phyloP scores from a whole-genome alignment of 2,113 vertebrate genomes.

The Turdus rufiventris region DNA sequence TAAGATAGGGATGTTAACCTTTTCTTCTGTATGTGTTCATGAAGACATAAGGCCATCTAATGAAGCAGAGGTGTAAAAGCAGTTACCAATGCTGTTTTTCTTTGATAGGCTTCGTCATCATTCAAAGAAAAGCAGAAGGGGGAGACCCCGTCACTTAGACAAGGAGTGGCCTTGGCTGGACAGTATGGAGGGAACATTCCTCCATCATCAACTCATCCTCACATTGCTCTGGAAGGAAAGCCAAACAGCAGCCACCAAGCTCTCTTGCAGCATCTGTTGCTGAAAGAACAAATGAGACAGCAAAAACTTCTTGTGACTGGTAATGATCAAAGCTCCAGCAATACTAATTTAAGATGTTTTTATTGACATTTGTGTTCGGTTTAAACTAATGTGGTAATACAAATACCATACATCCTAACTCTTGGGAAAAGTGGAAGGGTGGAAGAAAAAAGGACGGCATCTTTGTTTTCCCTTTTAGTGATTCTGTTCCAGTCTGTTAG shows the following conservation, averaged over 20 bases:
- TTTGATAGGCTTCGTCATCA: conserved; percentile 81
- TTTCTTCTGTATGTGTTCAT: not conserved
- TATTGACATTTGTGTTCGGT: not conserved
- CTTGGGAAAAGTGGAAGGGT: not conserved
- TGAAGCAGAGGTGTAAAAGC: not conserved
- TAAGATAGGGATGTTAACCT: not conserved
- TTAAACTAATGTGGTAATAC: not conserved
- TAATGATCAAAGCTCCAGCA: conserved; percentile 57
- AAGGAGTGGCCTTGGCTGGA: conserved; percentile 78
- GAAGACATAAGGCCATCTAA: not conserved
- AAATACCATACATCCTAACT: not conserved
- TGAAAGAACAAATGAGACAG: conserved; percentile 96
- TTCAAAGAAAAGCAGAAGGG: conserved; percentile 87
- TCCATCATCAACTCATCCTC: conserved; percentile 74
- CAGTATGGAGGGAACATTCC: conserved; percentile 83
- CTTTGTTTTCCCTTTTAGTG: not conserved
- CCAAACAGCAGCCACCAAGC: conserved; percentile 95
- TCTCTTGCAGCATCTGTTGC: conserved; percentile 91
- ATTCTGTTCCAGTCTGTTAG: not conserved
- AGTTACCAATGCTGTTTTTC: conserved; percentile 26
- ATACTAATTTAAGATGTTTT: not conserved
- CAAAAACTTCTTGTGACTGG: conserved; percentile 91
- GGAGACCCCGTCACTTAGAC: conserved; percentile 77
- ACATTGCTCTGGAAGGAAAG: conserved; percentile 83
- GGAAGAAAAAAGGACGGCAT: not conserved